Evolutionary conservation across 2,113 vertebrate species (phyloP), one percentile per base, ranked within the genome.

Genomic region (Anhinga rufa): DNA sequence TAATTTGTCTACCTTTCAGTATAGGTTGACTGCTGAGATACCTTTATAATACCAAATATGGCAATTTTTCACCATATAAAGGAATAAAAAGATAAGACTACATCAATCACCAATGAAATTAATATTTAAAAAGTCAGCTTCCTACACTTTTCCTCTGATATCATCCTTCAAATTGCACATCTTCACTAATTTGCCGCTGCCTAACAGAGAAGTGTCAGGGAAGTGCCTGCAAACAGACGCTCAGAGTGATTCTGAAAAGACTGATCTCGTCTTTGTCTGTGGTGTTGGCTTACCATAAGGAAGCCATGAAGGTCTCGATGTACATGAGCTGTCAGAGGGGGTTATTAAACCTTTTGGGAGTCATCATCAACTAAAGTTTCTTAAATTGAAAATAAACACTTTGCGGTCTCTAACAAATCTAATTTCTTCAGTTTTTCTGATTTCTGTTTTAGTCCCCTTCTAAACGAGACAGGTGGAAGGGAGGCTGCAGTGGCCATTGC

Each of bases 261-360:
- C 4, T 3, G 12, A 3, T 48, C 61, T 34, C n/a, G 29, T 21
- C 31, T 17, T 9, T 42, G 36, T 15, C 65, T 20, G 10, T 8
- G 54, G 6, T 34, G 49, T 6, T 57, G 70, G 16, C 7, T 1
- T 28, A 15, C 79, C 19, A 5, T 3, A 10, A 10, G 19, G 55
- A 29, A 44, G 24, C 29, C 2, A 1, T 1, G 4, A 8, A n/a
- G 32, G 21, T 65, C 31, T 51, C 49, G 4, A 0, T 3, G 3
- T 4, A 13, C 34, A 12, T 1, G 46, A 48, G 78, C 17, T 9
- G 9, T 2, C 42, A 19, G 8, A 9, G 3, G 19, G 70, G 31
- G 48, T 18, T 61, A 19, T 48, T 48, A 65, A 36, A 57, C 26
- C 44, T 57, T 40, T n/a, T 6, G 9, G 31, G 14, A 21, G 25